phyloP scores from a whole-genome alignment of 2,888 invertebrate species.

The Tetramorium bicarinatum region DNA sequence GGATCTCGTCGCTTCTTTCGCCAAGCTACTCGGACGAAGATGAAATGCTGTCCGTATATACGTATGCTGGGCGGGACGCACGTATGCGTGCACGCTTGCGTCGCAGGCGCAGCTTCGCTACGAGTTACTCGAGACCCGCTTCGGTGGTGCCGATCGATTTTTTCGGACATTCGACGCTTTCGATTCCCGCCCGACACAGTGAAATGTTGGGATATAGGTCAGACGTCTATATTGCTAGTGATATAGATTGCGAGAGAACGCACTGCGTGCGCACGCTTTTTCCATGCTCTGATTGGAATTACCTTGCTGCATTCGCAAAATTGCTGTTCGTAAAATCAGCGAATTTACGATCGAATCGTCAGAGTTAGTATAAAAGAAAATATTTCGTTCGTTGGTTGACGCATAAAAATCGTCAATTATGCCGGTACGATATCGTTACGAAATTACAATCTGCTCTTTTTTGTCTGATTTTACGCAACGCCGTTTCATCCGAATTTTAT shows the following conservation, averaged over 20 bases:
- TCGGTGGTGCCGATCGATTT: constrained; percentile 44
- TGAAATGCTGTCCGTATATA: constrained; percentile 41
- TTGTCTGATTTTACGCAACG: background rate
- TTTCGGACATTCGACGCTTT: constrained; percentile 48
- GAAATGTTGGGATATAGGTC: constrained; percentile 44
- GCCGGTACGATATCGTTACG: background rate
- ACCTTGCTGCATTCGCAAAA: background rate
- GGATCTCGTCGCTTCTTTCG: no score
- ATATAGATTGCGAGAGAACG: constrained; percentile 26
- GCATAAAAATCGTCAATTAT: background rate
- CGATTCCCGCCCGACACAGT: constrained; percentile 34
- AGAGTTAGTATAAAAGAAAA: background rate
- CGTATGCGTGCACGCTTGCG: constrained; percentile 46
- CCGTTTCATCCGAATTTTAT: background rate
- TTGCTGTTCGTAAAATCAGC: background rate
- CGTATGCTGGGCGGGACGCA: constrained; percentile 14
- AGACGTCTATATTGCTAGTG: constrained; percentile 34
- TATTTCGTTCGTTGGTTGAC: no score
- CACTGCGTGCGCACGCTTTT: constrained; percentile 8
- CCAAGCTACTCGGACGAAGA: constrained; percentile 14
- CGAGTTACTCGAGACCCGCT: constrained; percentile 21
- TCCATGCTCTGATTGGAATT: background rate
- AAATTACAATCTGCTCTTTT: background rate
- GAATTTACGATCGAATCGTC: background rate
- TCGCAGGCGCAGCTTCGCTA: constrained; percentile 40